Conservation (phyloP, 2,797 vertebrate genomes). For the Pipistrellus pipistrellus region DNA sequence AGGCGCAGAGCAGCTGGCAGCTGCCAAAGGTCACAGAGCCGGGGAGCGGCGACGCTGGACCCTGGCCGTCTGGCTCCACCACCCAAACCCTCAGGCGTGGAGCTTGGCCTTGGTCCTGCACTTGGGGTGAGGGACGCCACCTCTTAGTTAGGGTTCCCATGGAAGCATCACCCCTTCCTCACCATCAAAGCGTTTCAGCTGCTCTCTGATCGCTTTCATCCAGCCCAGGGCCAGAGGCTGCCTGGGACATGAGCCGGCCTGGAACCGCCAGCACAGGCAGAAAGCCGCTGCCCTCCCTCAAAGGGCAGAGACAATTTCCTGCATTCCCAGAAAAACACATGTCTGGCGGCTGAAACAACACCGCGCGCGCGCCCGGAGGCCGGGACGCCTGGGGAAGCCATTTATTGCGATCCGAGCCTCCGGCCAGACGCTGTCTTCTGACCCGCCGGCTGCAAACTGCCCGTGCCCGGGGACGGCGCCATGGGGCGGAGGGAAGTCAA, state of each 20-base stretch:
- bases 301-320: slow-evolving; percentile 75
- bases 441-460: not conserved
- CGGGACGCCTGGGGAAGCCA: slow-evolving; percentile 60
- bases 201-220: not conserved
- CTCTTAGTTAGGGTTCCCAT: slow-evolving; percentile 40
- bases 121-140: not conserved
- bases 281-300: slow-evolving; percentile 61
- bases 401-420: not conserved
- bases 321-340: slow-evolving; percentile 79
- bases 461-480: not conserved
- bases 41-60: not conserved
- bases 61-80: not conserved
- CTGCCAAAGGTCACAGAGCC: not conserved
- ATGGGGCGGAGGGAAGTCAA: not conserved
- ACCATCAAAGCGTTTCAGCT: not conserved
- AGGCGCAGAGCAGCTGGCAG: not conserved
- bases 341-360: slow-evolving; percentile 70
- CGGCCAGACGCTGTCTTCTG: slow-evolving; percentile 24
- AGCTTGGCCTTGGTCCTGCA: not conserved
- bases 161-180: not conserved
- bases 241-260: not conserved
- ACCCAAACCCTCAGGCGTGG: not conserved
- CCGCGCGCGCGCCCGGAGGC: not conserved
- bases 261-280: slow-evolving; percentile 43
- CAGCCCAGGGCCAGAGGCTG: not conserved